Evolutionary conservation across 2,888 invertebrate genomes (phyloP), one percentile per base, ranked within the genome.

Genomic region (Meiosimyza decipiens): DNA sequence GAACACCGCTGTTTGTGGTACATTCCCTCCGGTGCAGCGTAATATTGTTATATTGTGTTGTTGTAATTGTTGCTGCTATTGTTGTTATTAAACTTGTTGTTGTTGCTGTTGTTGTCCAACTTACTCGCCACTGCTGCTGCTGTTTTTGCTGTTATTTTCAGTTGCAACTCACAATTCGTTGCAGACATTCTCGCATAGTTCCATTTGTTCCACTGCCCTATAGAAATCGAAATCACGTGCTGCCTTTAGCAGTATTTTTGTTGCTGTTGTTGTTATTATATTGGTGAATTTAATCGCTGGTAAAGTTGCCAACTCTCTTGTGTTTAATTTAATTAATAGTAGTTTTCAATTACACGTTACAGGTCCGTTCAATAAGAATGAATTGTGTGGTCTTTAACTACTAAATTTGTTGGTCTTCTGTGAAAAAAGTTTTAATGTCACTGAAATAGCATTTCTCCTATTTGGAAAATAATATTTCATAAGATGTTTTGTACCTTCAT

Each of bases 171-270:
- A 16, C 65, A 51, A 65, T 65, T 65, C 52, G 69, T 60, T 70
- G 40, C 59, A 59, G 57, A 60, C 50, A 55, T 55, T 28, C 63
- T 16, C 52, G 59, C 67, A 33, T 59, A 51, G 47, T 62, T 28
- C 60, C 49, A 16, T 71, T 57, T 69, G 72, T 67, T 52, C 72
- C 62, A 72, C 13, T 72, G 72, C 67, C 72, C 72, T 72, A 72
- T 67, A 51, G 72, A 57, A 55, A 54, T 59, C 62, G 62, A 51
- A 65, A 67, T 72, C 72, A 72, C 72, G 72, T 72, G 72, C 67
- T 65, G 64, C 55, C 55, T 16, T 40, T 40, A 57, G 47, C 55
- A 47, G 22, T 18, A 28, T 57, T 28, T 40, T 28, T 28, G 28
- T 4, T 28, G 6, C 2, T 9, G 9, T 40, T 40, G 40, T 28